A percentile compares a stretch with the other conserved stretches of the same genome.
These are phyloP conservation scores for Ceratosolen fusciceps DNA, from an alignment of 1,140 invertebrate species.

Conservation along the genomic window DNA sequence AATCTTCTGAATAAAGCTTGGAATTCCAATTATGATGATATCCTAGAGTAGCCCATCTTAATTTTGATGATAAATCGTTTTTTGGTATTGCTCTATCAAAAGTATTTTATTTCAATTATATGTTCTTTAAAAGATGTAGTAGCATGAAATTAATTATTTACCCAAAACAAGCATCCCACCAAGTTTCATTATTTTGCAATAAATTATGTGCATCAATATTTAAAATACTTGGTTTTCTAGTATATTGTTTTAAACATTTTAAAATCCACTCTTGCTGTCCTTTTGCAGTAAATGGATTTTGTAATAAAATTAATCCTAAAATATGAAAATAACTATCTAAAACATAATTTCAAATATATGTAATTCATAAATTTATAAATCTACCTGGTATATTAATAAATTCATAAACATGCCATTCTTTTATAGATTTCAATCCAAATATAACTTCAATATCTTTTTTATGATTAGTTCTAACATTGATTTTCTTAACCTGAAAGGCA, in stretches of 20 bases:
- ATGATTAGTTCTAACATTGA: slow-evolving; percentile 37
- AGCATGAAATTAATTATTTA: slow-evolving; percentile 51
- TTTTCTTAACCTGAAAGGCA: slow-evolving; percentile 60
- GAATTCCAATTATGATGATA: slow-evolving; percentile 97
- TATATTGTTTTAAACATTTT: slow-evolving; percentile 83
- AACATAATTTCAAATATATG: slow-evolving; percentile 11
- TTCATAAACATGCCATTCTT: slow-evolving; percentile 75
- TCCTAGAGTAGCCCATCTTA: slow-evolving; percentile 93
- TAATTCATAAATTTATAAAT: slow-evolving; percentile 27
- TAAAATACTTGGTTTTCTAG: slow-evolving; percentile 81
- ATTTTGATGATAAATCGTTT: slow-evolving; percentile 72
- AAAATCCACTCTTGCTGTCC: slow-evolving; percentile 89
- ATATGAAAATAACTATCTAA: slow-evolving; percentile 28
- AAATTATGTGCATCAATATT: slow-evolving; percentile 80
- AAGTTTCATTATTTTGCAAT: slow-evolving; percentile 65
- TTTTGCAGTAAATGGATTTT: slow-evolving; percentile 84
- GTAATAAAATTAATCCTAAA: slow-evolving; percentile 82
- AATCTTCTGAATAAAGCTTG: slow-evolving; percentile 84
- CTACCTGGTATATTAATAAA: slow-evolving; percentile 74
- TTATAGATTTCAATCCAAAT: slow-evolving; percentile 70
- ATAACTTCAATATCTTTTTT: slow-evolving; percentile 41
- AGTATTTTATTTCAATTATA: slow-evolving; percentile 35
- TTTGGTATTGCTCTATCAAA: slow-evolving; percentile 47
- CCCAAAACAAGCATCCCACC: slow-evolving; percentile 70
- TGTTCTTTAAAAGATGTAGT: background rate